These are phyloP conservation scores for Oreochromis niloticus DNA, from an alignment of 2,113 vertebrate genomes.

Conservation along the genomic window DNA sequence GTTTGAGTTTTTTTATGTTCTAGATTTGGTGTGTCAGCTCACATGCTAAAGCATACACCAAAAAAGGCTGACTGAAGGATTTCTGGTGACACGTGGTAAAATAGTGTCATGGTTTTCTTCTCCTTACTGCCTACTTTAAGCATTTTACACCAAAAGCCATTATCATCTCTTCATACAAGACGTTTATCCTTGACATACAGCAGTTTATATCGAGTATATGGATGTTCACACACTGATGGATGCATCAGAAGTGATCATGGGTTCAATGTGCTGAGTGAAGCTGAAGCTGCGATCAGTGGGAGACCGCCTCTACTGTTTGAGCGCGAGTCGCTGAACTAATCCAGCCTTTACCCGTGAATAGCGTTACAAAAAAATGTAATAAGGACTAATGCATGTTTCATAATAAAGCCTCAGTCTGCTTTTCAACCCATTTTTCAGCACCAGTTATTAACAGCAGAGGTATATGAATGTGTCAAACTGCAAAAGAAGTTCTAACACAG, in stretches of 20 bases:
- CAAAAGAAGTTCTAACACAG: neutral
- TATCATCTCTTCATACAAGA: neutral
- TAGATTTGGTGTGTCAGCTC: neutral
- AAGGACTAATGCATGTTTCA: neutral
- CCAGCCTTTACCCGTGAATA: neutral
- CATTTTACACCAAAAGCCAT: neutral
- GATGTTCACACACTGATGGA: neutral
- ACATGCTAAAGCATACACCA: neutral
- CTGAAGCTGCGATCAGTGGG: neutral
- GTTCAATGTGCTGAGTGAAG: neutral
- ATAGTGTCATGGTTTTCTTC: neutral
- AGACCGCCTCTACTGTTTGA: neutral
- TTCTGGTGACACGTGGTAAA: fast-evolving
- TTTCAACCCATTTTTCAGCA: fast-evolving
- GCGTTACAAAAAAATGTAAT: neutral
- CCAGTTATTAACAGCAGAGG: neutral
- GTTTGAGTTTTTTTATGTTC: neutral
- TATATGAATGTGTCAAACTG: fast-evolving
- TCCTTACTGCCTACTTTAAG: fast-evolving
- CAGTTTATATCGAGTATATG: too few species aligned
- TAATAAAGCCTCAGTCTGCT: neutral
- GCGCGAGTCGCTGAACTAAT: neutral
- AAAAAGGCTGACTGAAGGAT: neutral
- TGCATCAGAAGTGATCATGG: neutral
- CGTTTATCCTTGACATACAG: neutral